These are phyloP conservation scores for Cavia aperea DNA, from an alignment of 2,113 vertebrate genomes.

Conservation along the genomic window DNA sequence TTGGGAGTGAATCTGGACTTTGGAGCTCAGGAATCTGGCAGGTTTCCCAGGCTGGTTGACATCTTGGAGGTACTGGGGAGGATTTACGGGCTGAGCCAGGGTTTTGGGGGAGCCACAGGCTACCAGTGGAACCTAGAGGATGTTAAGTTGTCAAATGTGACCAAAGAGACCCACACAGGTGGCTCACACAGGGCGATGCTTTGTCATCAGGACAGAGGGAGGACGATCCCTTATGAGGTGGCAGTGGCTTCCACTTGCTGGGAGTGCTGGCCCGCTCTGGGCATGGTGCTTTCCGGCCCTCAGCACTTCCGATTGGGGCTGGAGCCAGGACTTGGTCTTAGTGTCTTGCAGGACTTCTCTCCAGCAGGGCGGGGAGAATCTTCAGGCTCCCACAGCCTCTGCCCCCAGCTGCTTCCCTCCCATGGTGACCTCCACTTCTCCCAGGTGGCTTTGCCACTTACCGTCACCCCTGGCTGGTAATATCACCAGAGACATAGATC, in stretches of 20 bases:
- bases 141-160: not conserved
- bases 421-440: not conserved
- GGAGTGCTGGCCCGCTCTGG: accelerated
- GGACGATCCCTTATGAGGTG: accelerated
- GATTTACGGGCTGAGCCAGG: not conserved
- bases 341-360: not conserved
- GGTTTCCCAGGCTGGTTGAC: not conserved
- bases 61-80: not conserved
- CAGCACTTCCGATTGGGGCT: accelerated
- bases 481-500: not conserved
- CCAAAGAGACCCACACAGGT: not conserved
- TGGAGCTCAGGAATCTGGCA: not conserved
- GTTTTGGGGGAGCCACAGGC: not conserved
- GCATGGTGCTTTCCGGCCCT: not conserved
- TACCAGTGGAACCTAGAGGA: not conserved
- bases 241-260: accelerated
- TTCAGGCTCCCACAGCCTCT: not conserved
- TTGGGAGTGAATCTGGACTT: not conserved
- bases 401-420: not conserved
- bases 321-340: accelerated
- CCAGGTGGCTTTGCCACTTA: not conserved
- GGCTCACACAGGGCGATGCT: not conserved
- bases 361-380: accelerated
- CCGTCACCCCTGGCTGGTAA: not conserved
- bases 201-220: accelerated